Conservation (phyloP, 1,140 invertebrate species). For the Mactra quadrangularis region DNA sequence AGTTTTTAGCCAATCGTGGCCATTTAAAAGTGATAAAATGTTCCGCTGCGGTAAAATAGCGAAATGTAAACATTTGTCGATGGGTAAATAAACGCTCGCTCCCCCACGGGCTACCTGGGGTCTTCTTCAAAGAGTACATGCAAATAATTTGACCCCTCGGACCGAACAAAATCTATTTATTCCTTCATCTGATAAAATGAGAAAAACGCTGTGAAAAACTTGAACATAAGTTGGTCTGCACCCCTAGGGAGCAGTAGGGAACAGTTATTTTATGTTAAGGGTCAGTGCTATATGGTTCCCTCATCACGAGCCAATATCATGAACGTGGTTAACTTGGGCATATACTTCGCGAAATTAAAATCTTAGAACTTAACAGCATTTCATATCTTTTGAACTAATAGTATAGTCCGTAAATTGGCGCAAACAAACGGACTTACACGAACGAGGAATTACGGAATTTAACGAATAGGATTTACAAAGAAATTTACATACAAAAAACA, state of each 20-base stretch:
- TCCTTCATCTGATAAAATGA: slow-evolving; percentile 26
- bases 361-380: no score
- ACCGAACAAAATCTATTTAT: slow-evolving; percentile 34
- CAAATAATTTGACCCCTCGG: slow-evolving; percentile 40
- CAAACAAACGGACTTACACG: no score
- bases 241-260: slow-evolving; percentile 2
- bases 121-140: slow-evolving; percentile 32
- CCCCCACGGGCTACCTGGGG: slow-evolving; percentile 14
- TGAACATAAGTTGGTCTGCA: neutral
- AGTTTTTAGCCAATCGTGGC: neutral
- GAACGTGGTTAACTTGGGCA: no score
- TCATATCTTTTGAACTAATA: no score
- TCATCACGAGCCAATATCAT: neutral
- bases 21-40: slow-evolving; percentile 10
- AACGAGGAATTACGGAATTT: no score
- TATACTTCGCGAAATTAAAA: no score
- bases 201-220: neutral
- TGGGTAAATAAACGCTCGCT: slow-evolving; percentile 18
- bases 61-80: slow-evolving; percentile 50
- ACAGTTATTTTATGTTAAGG: slow-evolving; percentile 10
- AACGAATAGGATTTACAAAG: no score
- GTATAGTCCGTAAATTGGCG: no score
- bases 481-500: no score
- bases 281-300: neutral
- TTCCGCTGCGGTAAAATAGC: slow-evolving; percentile 32